A percentile compares a stretch with the other conserved stretches of the same genome.
These are phyloP conservation scores for Pangasianodon gigas DNA, from an alignment of 2,113 vertebrate genomes.

Conservation along the genomic window DNA sequence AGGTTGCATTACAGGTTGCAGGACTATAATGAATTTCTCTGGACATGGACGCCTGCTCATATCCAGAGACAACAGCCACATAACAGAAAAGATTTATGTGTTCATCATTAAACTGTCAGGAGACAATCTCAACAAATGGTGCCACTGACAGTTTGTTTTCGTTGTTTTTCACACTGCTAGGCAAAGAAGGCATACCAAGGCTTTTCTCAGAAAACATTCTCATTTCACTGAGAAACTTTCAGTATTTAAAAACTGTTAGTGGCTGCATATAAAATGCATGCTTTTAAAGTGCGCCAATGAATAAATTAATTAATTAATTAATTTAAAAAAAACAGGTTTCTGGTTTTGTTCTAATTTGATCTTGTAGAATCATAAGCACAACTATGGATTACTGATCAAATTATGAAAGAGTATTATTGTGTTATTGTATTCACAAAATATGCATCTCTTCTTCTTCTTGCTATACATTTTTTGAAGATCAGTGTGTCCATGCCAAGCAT, in stretches of 20 bases:
- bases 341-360: background rate
- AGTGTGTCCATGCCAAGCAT: background rate
- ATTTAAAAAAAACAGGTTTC: too few species aligned
- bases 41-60: background rate
- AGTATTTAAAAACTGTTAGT: background rate
- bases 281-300: background rate
- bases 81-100: background rate
- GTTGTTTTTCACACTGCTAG: background rate
- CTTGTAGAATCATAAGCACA: background rate
- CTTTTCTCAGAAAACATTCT: background rate
- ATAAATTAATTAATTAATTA: too few species aligned
- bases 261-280: background rate
- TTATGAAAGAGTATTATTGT: background rate
- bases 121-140: background rate
- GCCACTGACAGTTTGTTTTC: background rate
- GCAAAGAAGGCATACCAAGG: background rate
- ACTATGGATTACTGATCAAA: background rate
- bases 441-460: too few species aligned
- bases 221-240: background rate
- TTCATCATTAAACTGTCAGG: background rate
- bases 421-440: background rate
- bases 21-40: conserved; percentile 1
- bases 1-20: background rate
- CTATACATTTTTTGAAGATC: background rate
- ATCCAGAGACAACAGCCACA: background rate